Evolutionary conservation across 2,888 invertebrate species (phyloP).

Genomic region (Polyommatus icarus): DNA sequence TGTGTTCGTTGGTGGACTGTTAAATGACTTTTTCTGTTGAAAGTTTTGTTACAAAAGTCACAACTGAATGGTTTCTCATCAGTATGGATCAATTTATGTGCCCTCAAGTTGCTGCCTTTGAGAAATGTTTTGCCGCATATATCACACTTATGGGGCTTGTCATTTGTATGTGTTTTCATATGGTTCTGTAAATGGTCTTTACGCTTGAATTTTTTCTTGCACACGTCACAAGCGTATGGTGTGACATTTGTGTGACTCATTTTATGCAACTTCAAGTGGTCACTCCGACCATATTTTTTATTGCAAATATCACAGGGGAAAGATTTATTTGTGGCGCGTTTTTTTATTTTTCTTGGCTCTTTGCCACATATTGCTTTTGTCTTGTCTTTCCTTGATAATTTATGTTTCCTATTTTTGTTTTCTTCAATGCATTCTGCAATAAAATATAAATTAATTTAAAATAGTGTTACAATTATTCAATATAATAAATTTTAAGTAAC

Average conservation of each 20-base stretch:
- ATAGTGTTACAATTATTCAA: background rate
- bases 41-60: constrained; percentile 1
- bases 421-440: background rate
- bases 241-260: background rate
- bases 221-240: background rate
- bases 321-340: background rate
- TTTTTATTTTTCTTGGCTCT: background rate
- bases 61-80: background rate
- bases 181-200: background rate
- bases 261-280: constrained; percentile 23
- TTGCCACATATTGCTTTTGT: background rate
- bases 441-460: background rate
- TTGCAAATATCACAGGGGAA: constrained; percentile 12
- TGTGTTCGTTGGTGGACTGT: constrained; percentile 1
- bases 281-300: constrained; percentile 20
- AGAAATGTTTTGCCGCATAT: background rate
- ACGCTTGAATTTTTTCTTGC: constrained; percentile 6
- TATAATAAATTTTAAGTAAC: no score
- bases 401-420: background rate
- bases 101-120: constrained; percentile 3
- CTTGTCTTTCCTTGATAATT: background rate
- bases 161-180: background rate
- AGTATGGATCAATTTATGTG: constrained; percentile 1
- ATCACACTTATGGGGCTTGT: constrained; percentile 5
- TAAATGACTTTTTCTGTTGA: background rate